Base-by-base conservation (phyloP, 2,888 invertebrate genomes). In the Drosophila paranaensis region DNA sequence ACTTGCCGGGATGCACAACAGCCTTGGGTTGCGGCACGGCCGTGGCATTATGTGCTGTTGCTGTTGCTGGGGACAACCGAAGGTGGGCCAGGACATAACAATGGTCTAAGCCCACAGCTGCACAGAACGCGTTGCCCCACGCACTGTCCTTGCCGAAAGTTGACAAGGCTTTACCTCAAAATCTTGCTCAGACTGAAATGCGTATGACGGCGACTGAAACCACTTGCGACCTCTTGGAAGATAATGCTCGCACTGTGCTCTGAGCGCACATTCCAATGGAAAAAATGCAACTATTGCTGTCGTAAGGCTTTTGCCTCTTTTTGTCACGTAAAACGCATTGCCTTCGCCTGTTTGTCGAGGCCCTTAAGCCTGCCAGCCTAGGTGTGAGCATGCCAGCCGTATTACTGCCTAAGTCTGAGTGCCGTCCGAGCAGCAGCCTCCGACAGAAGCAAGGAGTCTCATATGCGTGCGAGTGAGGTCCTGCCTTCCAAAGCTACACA, bases 61-160 rank as follows among this genome's bases (percentile, higher is more conserved):
- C 25, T 25, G 53, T 50, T 50, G 50, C 25, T 5, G 50, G 13
- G 25, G 54, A 16, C 54, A 55, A 40, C 54, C 54, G 54, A 25
- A 16, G 39, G 25, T 13, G 39, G 40, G 25, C 27, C n/a, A 11
- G 39, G 6, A 8, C 40, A 33, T 25, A 14, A 35, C 33, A 20
- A 10, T 16, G 20, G 55, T 30, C 30, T 13, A 33, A 33, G 42
- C 33, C 55, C 11, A 25, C 16, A 10, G n/a, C 20, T 25, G 45
- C 25, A 25, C 45, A 45, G 25, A 14, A 25, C 25, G 25, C 45
- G 45, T 45, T 25, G 14, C 4, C 27, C 25, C 25, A 45, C 45
- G 45, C 48, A 48, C n/a, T 48, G 13, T 16, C 10, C 4, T 11
- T 30, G 33, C 16, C 16, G 11, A 33, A 33, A 3, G 50, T 13